Conservation (phyloP, 1,140 invertebrate genomes). For the Helicoverpa zea region DNA sequence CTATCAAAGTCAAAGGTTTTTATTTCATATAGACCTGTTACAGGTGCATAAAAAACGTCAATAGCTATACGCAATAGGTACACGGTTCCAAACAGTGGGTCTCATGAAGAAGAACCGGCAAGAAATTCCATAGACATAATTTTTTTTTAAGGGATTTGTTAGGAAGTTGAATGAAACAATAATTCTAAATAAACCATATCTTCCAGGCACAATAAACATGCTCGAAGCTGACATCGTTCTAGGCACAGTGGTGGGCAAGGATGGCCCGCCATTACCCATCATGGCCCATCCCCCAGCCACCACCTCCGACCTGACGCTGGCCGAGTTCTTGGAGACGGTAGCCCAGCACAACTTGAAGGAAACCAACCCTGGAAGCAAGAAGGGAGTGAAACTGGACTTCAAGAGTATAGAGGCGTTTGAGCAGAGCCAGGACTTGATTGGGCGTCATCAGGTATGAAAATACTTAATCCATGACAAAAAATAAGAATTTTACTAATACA, state of each 20-base stretch:
- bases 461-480: too few relatives aligned
- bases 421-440: conserved; percentile 87
- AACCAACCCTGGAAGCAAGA: conserved; percentile 69
- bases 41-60: too few relatives aligned
- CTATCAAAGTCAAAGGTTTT: too few relatives aligned
- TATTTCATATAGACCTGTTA: too few relatives aligned
- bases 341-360: conserved; percentile 81
- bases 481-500: too few relatives aligned
- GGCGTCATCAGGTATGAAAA: conserved; percentile 73
- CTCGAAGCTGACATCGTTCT: conserved; percentile 95
- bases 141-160: too few relatives aligned
- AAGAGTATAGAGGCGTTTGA: conserved; percentile 93
- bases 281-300: conserved; percentile 95
- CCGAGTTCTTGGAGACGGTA: conserved; percentile 90
- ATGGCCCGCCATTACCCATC: conserved; percentile 88
- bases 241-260: conserved; percentile 87
- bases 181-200: background rate
- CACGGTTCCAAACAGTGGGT: too few relatives aligned
- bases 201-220: conserved; percentile 91
- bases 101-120: too few relatives aligned
- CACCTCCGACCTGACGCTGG: conserved; percentile 92
- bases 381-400: conserved; percentile 96
- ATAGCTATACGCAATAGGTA: too few relatives aligned
- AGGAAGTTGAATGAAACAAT: too few relatives aligned
- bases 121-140: too few relatives aligned